Evolutionary conservation across 92 coral and sea anemone genomes (phyloP).

Genomic region (Epizoanthus illoricatus): DNA sequence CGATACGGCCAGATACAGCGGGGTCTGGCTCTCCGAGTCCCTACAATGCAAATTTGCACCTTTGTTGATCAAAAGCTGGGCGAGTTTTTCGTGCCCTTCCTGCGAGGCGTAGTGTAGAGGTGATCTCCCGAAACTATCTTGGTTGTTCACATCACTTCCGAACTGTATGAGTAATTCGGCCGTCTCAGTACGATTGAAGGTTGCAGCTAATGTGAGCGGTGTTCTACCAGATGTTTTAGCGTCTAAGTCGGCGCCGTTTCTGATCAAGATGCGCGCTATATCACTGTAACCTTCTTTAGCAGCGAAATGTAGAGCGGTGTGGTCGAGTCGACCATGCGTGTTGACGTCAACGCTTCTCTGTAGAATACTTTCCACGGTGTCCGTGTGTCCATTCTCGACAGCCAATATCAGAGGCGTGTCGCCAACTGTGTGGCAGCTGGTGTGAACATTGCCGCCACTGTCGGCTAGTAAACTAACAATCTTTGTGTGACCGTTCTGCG

Average conservation of each 20-base stretch:
- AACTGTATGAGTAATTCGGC: conserved; percentile 61
- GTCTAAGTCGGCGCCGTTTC: conserved; percentile 70
- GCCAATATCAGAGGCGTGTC: conserved; percentile 75
- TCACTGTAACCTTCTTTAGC: conserved; percentile 67
- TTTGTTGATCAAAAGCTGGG: conserved; percentile 52
- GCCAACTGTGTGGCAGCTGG: conserved; percentile 63
- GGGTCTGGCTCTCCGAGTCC: conserved; percentile 78
- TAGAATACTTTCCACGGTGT: conserved; percentile 64
- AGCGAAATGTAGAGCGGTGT: conserved; percentile 78
- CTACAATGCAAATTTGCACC: conserved; percentile 68
- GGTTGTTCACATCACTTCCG: conserved; percentile 75
- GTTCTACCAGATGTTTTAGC: conserved; percentile 82
- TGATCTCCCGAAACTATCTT: conserved; percentile 82
- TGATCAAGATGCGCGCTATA: conserved; percentile 64
- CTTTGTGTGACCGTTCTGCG: conserved; percentile 63
- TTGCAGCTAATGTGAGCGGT: conserved; percentile 71
- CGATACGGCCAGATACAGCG: conserved; percentile 68
- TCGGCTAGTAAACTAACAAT: conserved; percentile 65
- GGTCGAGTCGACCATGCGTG: conserved; percentile 69
- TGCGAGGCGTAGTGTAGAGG: conserved; percentile 83
- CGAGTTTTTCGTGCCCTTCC: conserved; percentile 74
- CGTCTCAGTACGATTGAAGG: conserved; percentile 62
- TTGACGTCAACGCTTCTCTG: conserved; percentile 62
- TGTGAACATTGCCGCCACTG: conserved; percentile 68
- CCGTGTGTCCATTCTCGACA: conserved; percentile 60